Evolutionary conservation across 2,888 invertebrate species (phyloP).

Genomic region (Drosophila parthenogenetica): DNA sequence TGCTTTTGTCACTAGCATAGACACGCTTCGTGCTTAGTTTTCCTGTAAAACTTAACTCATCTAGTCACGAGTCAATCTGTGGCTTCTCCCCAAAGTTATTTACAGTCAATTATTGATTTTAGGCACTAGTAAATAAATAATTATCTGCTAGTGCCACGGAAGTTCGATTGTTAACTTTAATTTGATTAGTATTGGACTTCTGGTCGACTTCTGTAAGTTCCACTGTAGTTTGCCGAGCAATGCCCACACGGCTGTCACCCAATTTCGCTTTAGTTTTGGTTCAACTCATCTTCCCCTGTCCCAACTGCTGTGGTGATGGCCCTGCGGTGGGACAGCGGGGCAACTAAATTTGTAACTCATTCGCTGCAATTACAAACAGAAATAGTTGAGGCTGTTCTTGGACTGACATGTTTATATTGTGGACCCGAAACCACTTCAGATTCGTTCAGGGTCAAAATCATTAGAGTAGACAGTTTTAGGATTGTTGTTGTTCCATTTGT

Average conservation of each 20-base stretch:
- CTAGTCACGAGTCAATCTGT: not conserved
- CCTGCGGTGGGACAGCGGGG: constrained; percentile 14
- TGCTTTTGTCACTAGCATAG: no score
- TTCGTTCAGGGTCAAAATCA: constrained; percentile 80
- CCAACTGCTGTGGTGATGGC: not conserved
- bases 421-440: constrained; percentile 73
- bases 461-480: constrained; percentile 58
- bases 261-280: constrained; percentile 9
- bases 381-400: constrained; percentile 42
- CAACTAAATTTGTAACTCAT: constrained; percentile 46
- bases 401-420: constrained; percentile 59
- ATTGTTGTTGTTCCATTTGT: constrained; percentile 11
- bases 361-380: constrained; percentile 49
- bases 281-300: not conserved
- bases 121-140: not conserved
- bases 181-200: not conserved
- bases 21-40: no score
- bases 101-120: not conserved
- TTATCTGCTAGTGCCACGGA: no score
- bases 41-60: not conserved
- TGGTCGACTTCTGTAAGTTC: not conserved
- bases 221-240: constrained; percentile 4
- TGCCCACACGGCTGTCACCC: constrained; percentile 2
- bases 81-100: not conserved
- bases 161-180: not conserved